phyloP scores from a whole-genome alignment of 2,113 vertebrate genomes.

The Corvus cornix region DNA sequence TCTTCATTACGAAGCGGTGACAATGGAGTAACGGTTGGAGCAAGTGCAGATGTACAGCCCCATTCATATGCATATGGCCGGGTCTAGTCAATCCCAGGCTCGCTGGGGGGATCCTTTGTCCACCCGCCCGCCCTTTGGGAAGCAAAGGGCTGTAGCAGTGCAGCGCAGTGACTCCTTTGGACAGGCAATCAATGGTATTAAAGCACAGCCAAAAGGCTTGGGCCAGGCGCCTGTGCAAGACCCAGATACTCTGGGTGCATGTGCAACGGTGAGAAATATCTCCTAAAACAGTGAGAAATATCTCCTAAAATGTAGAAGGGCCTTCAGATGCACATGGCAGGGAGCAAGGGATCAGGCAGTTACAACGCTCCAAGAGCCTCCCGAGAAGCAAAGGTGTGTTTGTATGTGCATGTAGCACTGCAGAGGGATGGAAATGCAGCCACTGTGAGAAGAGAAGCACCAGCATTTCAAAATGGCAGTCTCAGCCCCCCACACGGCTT shows the following conservation, averaged over 20 bases:
- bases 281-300: accelerated
- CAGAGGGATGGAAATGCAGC: accelerated
- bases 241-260: accelerated
- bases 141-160: not conserved
- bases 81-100: not conserved
- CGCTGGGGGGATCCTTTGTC: not conserved
- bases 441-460: accelerated
- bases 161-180: not conserved
- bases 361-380: accelerated
- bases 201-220: not conserved
- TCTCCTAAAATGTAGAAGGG: not conserved
- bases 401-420: accelerated
- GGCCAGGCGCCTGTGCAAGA: not conserved
- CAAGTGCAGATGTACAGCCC: not conserved
- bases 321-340: not conserved
- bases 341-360: not conserved
- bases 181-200: not conserved
- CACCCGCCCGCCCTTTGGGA: accelerated
- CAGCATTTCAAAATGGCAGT: not conserved
- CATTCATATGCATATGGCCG: conserved; percentile 11
- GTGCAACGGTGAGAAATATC: accelerated
- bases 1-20: not conserved
- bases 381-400: accelerated
- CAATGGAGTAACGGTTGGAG: not conserved
- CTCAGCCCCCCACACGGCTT: accelerated